A percentile compares a stretch with the other conserved stretches of the same genome.
Evolutionary conservation across 1,140 invertebrate genomes (phyloP).

Genomic region (Hylaeus anthracinus): DNA sequence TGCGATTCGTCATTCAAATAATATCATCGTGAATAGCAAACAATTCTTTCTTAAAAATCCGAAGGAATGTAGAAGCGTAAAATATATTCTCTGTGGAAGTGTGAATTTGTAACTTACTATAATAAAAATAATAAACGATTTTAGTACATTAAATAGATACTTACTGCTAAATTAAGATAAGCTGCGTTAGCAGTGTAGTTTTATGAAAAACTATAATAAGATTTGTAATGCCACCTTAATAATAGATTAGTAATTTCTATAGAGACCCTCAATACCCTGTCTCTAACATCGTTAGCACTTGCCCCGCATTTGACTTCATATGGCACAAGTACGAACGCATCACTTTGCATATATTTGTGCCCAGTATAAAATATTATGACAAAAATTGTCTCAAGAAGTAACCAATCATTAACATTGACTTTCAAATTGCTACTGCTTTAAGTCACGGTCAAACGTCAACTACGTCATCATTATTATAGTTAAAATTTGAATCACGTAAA

Average conservation of each 20-base stretch:
- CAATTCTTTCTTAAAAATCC: slow-evolving; percentile 33
- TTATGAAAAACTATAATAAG: slow-evolving; percentile 55
- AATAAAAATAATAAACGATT: slow-evolving; percentile 40
- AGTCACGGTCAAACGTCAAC: slow-evolving; percentile 75
- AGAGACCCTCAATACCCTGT: slow-evolving; percentile 54
- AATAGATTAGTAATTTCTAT: slow-evolving; percentile 55
- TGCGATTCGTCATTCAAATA: slow-evolving; percentile 13
- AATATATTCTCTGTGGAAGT: slow-evolving; percentile 29
- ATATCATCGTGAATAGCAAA: slow-evolving; percentile 36
- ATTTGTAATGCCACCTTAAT: slow-evolving; percentile 57
- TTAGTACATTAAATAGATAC: slow-evolving; percentile 37
- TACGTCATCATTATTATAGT: slow-evolving; percentile 77
- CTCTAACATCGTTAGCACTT: slow-evolving; percentile 45
- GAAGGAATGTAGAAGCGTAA: slow-evolving; percentile 44
- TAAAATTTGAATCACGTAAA: slow-evolving; percentile 79
- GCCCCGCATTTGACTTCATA: slow-evolving; percentile 37
- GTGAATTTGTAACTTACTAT: slow-evolving; percentile 8
- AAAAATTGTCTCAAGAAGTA: slow-evolving; percentile 14
- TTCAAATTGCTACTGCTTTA: slow-evolving; percentile 23
- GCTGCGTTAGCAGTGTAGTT: slow-evolving; percentile 5
- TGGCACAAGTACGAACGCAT: slow-evolving; percentile 56
- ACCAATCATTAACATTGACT: slow-evolving; percentile 11
- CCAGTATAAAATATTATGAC: slow-evolving; percentile 36
- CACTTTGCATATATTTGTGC: slow-evolving; percentile 33
- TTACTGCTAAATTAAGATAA: slow-evolving; percentile 47